Evolutionary conservation across 2,113 vertebrate genomes (phyloP).

Genomic region (Tinamus guttatus): DNA sequence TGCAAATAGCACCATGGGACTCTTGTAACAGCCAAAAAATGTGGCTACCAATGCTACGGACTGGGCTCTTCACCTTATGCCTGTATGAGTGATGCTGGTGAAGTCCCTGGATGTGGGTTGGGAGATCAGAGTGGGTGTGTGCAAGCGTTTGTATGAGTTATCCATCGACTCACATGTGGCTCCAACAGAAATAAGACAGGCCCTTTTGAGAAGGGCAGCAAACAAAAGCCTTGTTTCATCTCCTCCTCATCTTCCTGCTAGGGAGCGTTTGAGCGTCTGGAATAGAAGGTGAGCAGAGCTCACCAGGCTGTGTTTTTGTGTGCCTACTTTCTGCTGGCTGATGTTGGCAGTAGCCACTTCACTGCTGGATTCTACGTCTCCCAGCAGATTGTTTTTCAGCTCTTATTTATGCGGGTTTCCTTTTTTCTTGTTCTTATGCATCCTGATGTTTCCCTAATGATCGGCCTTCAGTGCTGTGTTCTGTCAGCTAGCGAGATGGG

Average conservation of each 20-base stretch:
- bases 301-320: neutral
- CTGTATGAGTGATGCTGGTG: fast-evolving
- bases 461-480: neutral
- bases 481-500: neutral
- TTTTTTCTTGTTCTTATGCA: neutral
- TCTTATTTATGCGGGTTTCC: neutral
- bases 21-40: neutral
- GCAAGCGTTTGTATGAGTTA: neutral
- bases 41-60: no score
- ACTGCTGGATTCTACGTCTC: neutral
- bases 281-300: constrained; percentile 4
- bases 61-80: neutral
- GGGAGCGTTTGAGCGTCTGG: neutral
- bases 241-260: neutral
- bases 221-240: neutral
- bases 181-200: neutral
- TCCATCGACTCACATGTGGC: fast-evolving
- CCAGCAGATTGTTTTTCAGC: neutral
- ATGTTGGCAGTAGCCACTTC: neutral
- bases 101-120: neutral
- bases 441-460: constrained; percentile 28
- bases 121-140: neutral
- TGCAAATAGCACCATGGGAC: neutral
- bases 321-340: neutral
- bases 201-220: neutral